Evolutionary conservation across 1,140 invertebrate genomes (phyloP).

Genomic region (Leptopilina boulardi): DNA sequence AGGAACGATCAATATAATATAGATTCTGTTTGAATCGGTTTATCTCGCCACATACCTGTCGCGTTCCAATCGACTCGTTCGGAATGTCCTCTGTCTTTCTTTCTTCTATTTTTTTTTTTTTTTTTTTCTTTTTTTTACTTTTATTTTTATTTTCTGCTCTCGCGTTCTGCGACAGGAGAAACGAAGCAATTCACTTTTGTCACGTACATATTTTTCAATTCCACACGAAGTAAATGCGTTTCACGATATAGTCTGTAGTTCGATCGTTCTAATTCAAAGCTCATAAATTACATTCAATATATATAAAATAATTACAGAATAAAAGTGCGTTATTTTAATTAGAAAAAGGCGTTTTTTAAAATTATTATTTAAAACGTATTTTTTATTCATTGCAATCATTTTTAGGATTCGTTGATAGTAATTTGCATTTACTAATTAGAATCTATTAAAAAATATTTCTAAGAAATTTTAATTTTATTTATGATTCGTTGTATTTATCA

Average conservation of each 20-base stretch:
- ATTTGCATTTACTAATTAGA: too few species aligned
- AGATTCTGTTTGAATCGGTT: conserved; percentile 11
- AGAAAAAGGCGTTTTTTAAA: too few species aligned
- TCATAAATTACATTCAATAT: conserved; percentile 61
- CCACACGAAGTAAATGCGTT: conserved; percentile 9
- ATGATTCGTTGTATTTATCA: too few species aligned
- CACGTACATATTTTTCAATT: conserved; percentile 26
- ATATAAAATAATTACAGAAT: too few species aligned
- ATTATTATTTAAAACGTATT: too few species aligned
- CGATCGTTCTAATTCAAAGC: conserved; percentile 7
- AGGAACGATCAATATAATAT: neutral
- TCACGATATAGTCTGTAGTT: neutral
- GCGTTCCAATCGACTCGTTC: conserved; percentile 22
- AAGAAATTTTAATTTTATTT: too few species aligned
- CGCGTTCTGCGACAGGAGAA: neutral
- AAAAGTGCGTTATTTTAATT: too few species aligned
- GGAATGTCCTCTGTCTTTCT: conserved; percentile 18
- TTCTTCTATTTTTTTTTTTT: neutral
- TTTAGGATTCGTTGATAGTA: too few species aligned
- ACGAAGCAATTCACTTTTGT: neutral
- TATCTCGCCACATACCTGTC: conserved; percentile 7
- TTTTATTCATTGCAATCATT: too few species aligned
- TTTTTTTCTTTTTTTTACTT: neutral
- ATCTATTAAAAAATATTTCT: too few species aligned
- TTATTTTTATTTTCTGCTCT: neutral